Evolutionary conservation across 2,113 vertebrate species (phyloP).

Genomic region (Pitta sordida): DNA sequence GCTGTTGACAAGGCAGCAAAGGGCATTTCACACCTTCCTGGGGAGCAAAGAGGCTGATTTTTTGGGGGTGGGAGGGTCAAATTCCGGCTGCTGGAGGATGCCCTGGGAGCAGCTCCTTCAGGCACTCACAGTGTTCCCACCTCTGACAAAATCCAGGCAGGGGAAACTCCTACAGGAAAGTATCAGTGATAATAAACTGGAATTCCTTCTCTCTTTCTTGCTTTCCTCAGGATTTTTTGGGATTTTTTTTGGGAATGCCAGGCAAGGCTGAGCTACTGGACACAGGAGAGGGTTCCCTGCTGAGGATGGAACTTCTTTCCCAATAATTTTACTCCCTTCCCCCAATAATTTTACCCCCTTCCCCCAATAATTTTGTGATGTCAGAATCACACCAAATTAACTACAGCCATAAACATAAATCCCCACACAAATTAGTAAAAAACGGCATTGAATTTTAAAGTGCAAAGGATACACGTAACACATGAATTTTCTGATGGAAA

Average conservation of each 20-base stretch:
- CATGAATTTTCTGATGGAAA: background rate
- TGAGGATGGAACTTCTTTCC: background rate
- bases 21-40: background rate
- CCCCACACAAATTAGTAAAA: accelerated
- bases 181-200: accelerated
- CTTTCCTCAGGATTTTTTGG: accelerated
- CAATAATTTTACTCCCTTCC: background rate
- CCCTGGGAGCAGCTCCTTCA: accelerated
- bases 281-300: accelerated
- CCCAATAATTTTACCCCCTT: background rate
- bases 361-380: background rate
- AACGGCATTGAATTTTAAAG: background rate
- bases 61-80: too few species aligned
- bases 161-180: background rate
- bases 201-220: too few species aligned
- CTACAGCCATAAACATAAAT: background rate
- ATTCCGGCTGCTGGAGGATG: background rate
- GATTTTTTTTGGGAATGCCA: background rate
- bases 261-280: background rate
- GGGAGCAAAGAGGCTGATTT: background rate
- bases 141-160: background rate
- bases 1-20: accelerated
- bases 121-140: accelerated
- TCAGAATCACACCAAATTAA: background rate
- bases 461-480: accelerated